phyloP scores from a whole-genome alignment of 2,888 invertebrate species.

The Eupithecia pulchellata region DNA sequence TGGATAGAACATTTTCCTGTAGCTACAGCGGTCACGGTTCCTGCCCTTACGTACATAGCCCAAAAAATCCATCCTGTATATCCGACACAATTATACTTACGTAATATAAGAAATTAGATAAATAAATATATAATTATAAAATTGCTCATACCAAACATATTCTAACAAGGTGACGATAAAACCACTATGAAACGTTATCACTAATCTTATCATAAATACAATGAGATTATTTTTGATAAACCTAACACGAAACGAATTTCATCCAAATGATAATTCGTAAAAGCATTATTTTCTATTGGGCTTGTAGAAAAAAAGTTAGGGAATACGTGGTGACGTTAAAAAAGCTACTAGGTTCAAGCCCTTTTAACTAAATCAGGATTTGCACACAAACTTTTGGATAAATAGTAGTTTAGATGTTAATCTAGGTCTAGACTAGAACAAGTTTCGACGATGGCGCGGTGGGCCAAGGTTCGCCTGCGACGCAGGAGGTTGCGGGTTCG shows the following conservation, averaged over 20 bases:
- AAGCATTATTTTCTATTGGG: neutral
- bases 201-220: slow-evolving; percentile 6
- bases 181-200: slow-evolving; percentile 6
- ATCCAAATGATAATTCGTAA: neutral
- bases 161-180: neutral
- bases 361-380: neutral
- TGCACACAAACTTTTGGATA: neutral
- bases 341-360: too few relatives aligned
- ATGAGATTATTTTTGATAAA: slow-evolving; percentile 12
- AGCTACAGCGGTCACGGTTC: too few relatives aligned
- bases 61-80: too few relatives aligned
- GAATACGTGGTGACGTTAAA: too few relatives aligned
- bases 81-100: too few relatives aligned
- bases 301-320: neutral
- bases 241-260: neutral
- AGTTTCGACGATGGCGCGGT: too few relatives aligned
- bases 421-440: too few relatives aligned
- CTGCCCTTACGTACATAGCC: too few relatives aligned
- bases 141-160: neutral
- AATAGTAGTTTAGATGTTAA: neutral
- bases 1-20: too few relatives aligned
- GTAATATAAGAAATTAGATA: too few relatives aligned
- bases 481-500: too few relatives aligned
- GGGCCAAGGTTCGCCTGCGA: too few relatives aligned
- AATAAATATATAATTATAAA: neutral